phyloP scores from a whole-genome alignment of 2,888 invertebrate genomes.

The Eristalis pertinax region DNA sequence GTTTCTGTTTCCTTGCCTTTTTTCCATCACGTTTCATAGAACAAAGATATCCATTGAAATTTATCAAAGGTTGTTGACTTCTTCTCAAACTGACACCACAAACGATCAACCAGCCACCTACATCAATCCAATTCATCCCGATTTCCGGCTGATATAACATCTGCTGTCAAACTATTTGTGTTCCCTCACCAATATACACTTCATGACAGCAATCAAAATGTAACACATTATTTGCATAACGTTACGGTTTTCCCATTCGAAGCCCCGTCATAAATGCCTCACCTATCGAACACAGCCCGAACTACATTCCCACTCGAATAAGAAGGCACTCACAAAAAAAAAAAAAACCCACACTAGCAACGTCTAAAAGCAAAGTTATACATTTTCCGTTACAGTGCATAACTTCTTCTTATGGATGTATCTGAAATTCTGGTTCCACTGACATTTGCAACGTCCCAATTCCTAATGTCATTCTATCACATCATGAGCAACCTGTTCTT shows the following conservation, averaged over 20 bases:
- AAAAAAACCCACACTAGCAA: background rate
- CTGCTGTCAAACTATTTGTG: background rate
- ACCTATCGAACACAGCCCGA: background rate
- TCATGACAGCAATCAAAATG: background rate
- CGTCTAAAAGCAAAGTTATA: background rate
- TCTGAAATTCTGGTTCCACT: conserved; percentile 41
- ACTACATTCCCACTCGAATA: background rate
- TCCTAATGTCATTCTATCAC: conserved; percentile 59
- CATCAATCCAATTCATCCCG: background rate
- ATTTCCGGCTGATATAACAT: background rate
- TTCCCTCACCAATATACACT: background rate
- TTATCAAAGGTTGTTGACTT: background rate
- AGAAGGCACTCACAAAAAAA: background rate
- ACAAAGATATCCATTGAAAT: background rate
- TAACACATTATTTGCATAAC: background rate
- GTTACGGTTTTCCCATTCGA: background rate
- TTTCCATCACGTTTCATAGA: too few relatives aligned
- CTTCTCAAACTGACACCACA: background rate
- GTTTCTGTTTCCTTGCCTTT: too few relatives aligned
- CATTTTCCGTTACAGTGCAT: conserved; percentile 8
- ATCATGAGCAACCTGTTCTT: conserved; percentile 54
- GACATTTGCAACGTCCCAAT: conserved; percentile 65
- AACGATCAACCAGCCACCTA: background rate
- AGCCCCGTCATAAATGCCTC: background rate
- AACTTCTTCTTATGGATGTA: conserved; percentile 4